Evolutionary conservation across 2,113 vertebrate species (phyloP).

Genomic region (Microcebus jonahi): DNA sequence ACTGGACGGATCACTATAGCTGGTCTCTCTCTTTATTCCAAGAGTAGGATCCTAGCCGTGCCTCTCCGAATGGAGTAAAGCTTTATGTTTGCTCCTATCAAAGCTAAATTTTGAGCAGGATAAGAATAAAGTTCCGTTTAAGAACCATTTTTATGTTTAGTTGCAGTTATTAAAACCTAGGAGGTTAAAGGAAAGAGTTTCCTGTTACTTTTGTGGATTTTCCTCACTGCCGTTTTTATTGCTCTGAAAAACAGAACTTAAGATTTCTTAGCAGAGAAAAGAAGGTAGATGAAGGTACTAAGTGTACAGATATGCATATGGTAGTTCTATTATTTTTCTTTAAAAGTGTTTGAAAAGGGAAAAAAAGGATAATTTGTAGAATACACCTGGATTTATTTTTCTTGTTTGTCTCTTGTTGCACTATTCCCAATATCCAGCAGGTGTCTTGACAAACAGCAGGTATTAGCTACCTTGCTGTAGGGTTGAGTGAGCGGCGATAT

Average conservation of each 20-base stretch:
- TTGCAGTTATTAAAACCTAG: background rate
- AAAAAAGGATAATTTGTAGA: background rate
- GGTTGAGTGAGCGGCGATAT: fast-evolving
- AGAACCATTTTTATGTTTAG: background rate
- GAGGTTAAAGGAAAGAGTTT: background rate
- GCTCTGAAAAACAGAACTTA: background rate
- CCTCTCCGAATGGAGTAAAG: background rate
- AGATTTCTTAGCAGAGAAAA: background rate
- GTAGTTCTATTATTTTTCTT: background rate
- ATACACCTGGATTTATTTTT: background rate
- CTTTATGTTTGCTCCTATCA: background rate
- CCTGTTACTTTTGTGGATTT: background rate
- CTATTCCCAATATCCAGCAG: background rate
- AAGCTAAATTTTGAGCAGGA: background rate
- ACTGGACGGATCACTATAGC: background rate
- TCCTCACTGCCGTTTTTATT: background rate
- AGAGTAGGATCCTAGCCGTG: too few relatives aligned
- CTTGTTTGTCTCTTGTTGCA: background rate
- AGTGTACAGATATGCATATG: background rate
- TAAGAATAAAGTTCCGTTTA: background rate
- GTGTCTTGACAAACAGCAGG: background rate
- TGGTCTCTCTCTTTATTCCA: background rate
- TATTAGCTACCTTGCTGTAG: background rate
- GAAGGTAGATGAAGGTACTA: background rate
- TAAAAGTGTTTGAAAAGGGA: background rate